These are phyloP conservation scores for Hermetia illucens DNA, from an alignment of 1,140 invertebrate genomes.

Conservation along the genomic window DNA sequence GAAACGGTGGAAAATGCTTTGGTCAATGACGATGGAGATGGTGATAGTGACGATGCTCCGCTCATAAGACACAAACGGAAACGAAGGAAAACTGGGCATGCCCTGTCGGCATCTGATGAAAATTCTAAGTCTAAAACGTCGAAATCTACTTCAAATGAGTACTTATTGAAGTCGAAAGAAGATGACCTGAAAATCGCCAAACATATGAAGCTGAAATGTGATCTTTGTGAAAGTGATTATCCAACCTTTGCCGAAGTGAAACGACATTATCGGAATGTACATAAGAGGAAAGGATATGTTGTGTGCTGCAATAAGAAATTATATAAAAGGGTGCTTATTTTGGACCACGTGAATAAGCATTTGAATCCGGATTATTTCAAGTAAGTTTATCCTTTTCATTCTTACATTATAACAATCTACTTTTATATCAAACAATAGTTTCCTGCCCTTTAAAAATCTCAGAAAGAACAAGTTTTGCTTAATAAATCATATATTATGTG, in stretches of 20 bases:
- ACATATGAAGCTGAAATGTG: slow-evolving; percentile 21
- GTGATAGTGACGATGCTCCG: not conserved
- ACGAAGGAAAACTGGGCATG: not conserved
- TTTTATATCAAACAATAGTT: not conserved
- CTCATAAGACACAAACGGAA: not conserved
- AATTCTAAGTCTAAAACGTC: not conserved
- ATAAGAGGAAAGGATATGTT: slow-evolving; percentile 19
- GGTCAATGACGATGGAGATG: not conserved
- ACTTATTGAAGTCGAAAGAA: slow-evolving; percentile 6
- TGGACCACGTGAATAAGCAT: slow-evolving; percentile 24
- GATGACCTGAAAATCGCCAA: slow-evolving; percentile 20
- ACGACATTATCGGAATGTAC: slow-evolving; percentile 18
- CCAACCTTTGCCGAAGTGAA: slow-evolving; percentile 16
- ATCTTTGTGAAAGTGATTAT: slow-evolving; percentile 15
- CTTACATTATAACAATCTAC: not conserved
- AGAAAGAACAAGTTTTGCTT: too few relatives aligned
- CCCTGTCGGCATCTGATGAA: not conserved
- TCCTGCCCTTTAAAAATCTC: too few relatives aligned
- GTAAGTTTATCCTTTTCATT: too few relatives aligned
- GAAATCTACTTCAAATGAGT: too few relatives aligned
- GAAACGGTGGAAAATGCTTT: too few relatives aligned
- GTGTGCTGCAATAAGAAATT: slow-evolving; percentile 26
- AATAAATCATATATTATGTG: too few relatives aligned
- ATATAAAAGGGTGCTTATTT: slow-evolving; percentile 20
- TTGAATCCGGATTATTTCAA: slow-evolving; percentile 22